Evolutionary conservation across 2,797 vertebrate species (phyloP).

Genomic region (Cirrhinus mrigala): DNA sequence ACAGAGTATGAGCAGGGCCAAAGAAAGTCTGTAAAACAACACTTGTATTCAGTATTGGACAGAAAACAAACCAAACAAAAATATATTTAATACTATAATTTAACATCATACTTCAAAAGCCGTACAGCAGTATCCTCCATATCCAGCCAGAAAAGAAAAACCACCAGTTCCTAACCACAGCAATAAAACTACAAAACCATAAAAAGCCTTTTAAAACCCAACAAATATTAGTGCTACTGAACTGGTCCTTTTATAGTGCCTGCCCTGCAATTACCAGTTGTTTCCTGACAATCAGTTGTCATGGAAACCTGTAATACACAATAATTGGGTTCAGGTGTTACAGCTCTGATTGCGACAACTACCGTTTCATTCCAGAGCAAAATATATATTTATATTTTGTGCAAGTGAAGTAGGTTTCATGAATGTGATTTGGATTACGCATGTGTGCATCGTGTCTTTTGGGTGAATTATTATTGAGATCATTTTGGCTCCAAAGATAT

Average conservation of each 20-base stretch:
- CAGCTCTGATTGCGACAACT: not conserved
- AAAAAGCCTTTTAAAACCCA: not conserved
- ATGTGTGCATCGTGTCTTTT: no score
- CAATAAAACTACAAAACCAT: no score
- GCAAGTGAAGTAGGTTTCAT: no score
- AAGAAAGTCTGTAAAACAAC: not conserved
- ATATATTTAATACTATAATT: no score
- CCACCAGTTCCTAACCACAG: not conserved
- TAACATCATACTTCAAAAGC: not conserved
- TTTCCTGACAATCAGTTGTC: slow-evolving; percentile 19
- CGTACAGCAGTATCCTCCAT: not conserved
- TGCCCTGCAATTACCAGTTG: not conserved
- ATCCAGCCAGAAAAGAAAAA: no score
- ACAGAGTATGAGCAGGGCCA: not conserved
- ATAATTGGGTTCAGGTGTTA: slow-evolving; percentile 9
- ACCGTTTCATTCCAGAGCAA: not conserved
- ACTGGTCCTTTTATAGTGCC: not conserved
- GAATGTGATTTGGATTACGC: no score
- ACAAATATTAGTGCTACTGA: not conserved
- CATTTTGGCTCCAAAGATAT: no score
- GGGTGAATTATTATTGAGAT: no score
- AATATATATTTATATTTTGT: no score
- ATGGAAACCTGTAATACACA: not conserved
- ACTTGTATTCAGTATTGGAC: not conserved
- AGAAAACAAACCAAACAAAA: not conserved